Evolutionary conservation across 2,888 invertebrate species (phyloP).

Genomic region (Cheilosia grossa): DNA sequence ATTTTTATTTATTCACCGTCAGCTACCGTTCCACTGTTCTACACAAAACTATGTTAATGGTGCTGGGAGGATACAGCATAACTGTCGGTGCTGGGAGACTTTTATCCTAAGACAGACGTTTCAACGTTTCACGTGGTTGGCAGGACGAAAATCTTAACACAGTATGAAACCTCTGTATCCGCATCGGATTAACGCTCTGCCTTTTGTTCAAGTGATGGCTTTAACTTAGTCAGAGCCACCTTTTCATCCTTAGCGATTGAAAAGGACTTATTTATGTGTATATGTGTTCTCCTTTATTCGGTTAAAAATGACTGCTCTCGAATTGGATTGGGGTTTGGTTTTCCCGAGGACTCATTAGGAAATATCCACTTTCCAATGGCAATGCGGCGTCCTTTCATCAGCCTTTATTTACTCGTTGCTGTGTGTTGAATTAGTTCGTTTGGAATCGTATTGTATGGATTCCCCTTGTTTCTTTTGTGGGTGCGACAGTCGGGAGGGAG

Average conservation of each 20-base stretch:
- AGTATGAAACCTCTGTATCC: conserved; percentile 10
- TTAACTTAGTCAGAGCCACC: conserved; percentile 43
- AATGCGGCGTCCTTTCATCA: neutral
- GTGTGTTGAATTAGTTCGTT: conserved; percentile 14
- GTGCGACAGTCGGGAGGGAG: neutral
- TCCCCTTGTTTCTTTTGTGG: conserved; percentile 13
- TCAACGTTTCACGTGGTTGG: neutral
- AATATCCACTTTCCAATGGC: conserved; percentile 32
- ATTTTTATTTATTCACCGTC: conserved; percentile 55
- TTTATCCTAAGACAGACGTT: conserved; percentile 17
- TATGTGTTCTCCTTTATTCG: neutral
- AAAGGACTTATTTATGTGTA: conserved; percentile 23
- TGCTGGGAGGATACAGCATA: conserved; percentile 12
- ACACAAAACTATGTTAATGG: conserved; percentile 5
- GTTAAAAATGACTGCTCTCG: conserved; percentile 6
- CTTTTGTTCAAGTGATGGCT: conserved; percentile 45
- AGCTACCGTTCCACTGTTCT: neutral
- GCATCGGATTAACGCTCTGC: conserved; percentile 31
- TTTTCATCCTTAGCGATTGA: conserved; percentile 21
- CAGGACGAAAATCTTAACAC: conserved; percentile 22
- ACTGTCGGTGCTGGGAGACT: conserved; percentile 3
- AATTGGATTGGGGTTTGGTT: conserved; percentile 2
- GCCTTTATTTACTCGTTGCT: conserved; percentile 33
- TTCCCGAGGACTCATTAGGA: neutral
- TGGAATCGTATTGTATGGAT: conserved; percentile 31